Evolutionary conservation across 2,113 vertebrate species (phyloP).

Genomic region (Pithys albifrons): DNA sequence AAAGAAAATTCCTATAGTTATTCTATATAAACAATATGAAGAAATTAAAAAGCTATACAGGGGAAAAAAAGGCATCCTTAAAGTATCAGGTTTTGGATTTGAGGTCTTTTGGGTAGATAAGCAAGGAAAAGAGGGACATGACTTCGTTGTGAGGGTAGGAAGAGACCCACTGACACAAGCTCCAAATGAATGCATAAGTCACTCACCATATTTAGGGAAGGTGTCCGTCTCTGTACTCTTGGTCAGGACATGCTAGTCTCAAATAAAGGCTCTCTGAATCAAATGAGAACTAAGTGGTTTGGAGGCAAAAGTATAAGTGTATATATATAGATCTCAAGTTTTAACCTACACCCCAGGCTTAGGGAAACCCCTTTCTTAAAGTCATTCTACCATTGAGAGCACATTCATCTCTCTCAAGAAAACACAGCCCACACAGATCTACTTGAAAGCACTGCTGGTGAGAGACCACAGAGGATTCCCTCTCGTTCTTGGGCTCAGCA

Average conservation of each 20-base stretch:
- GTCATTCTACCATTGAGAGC: conserved; percentile 29
- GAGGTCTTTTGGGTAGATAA: not conserved
- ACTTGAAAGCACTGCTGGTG: conserved; percentile 64
- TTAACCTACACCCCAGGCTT: conserved; percentile 64
- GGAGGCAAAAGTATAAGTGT: conserved; percentile 22
- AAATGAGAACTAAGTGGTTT: conserved; percentile 67
- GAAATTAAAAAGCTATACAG: not conserved
- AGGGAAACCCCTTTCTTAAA: conserved; percentile 77
- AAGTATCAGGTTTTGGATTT: not conserved
- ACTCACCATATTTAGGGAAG: conserved; percentile 68
- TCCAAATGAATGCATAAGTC: not conserved
- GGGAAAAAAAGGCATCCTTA: not conserved
- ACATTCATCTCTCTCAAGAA: conserved; percentile 63
- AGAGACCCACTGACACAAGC: not conserved
- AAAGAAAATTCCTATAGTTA: not conserved
- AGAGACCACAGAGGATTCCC: conserved; percentile 80
- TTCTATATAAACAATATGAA: not conserved
- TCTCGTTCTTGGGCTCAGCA: conserved; percentile 56
- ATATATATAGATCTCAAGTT: not conserved
- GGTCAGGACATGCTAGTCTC: not conserved
- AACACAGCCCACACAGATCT: conserved; percentile 59
- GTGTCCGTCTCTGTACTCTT: not conserved
- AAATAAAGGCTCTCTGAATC: conserved; percentile 59
- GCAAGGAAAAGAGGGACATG: not conserved
- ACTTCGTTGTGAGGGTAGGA: not conserved